Base-by-base conservation (phyloP, 2,113 vertebrate genomes). In the Gymnorhina tibicen region DNA sequence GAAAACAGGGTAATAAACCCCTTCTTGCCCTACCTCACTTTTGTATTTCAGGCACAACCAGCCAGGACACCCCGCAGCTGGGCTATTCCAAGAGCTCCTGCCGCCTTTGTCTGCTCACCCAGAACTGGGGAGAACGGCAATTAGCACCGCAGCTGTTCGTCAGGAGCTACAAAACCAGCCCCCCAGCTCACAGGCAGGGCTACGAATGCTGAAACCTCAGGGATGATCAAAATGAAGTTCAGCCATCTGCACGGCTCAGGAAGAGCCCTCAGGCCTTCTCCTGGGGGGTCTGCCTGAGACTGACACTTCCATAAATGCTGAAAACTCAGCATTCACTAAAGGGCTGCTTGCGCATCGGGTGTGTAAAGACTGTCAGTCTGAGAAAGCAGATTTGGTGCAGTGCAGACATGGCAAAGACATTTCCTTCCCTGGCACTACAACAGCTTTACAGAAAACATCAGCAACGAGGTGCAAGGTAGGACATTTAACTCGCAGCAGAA, bases 241-340 rank as follows among this genome's bases (percentile, higher is more conserved):
- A 94, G 42, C 74, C 89, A 91, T 58, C 89, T 85, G 94, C 87
- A 87, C 0, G 0, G 62, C 59, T 53, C 74, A 68, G 53, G 32
- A 89, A 93, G 41, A 37, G 74, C 94, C 87, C 87, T 90, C 67
- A 32, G 87, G 91, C 70, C 55, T 66, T 85, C 70, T 89, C 85
- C 62, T 3, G 8, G 78, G 77, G 77, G 85, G 58, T 80, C 74
- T 76, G 85, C 42, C 78, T 24, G 5, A 91, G 82, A 76, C 0
- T 93, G 91, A 76, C 93, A 85, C 67, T 32, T 91, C 62, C 49
- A 72, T 55, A 87, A 96, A 89, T 66, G 90, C 41, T 46, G 39
- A 21, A 94, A 92, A 82, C 33, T 14, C 56, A 53, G 35, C 15
- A 55, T 39, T 91, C 27, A 58, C 85, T 33, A 18, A 68, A 91